Evolutionary conservation across 2,113 vertebrate genomes (phyloP).

Genomic region (Hippocampus guttulatus): DNA sequence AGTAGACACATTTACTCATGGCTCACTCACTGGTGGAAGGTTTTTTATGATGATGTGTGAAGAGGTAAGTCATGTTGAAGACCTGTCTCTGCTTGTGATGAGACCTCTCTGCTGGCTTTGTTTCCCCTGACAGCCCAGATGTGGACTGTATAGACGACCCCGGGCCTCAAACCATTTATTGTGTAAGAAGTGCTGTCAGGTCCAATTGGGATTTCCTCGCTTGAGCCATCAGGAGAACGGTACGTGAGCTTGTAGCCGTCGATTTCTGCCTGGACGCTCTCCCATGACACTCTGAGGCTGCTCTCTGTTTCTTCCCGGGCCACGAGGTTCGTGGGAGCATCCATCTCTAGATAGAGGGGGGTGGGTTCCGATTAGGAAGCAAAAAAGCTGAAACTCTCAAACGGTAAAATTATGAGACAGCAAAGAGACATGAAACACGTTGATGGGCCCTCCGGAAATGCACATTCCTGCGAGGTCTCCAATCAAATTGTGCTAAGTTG

Average conservation of each 20-base stretch:
- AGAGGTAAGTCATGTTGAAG: conserved; percentile 39
- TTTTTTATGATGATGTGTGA: background rate
- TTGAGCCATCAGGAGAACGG: conserved; percentile 67
- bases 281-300: conserved; percentile 72
- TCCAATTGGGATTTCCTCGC: conserved; percentile 65
- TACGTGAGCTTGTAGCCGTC: conserved; percentile 78
- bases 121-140: conserved; percentile 76
- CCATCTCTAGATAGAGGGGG: conserved; percentile 54
- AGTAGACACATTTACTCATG: conserved; percentile 13
- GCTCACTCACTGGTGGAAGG: background rate
- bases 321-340: conserved; percentile 61
- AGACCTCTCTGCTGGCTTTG: conserved; percentile 71
- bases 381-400: background rate
- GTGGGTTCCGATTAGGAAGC: background rate
- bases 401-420: conserved; percentile 24
- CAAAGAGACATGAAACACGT: conserved; percentile 2
- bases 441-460: conserved; percentile 5
- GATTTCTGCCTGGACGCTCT: conserved; percentile 65
- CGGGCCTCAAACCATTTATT: conserved; percentile 74
- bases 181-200: conserved; percentile 62
- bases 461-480: conserved; percentile 40
- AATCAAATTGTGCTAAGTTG: conserved; percentile 37
- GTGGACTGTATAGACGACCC: conserved; percentile 70
- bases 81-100: conserved; percentile 73
- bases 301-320: conserved; percentile 71